A percentile compares a stretch with the other conserved stretches of the same genome.
Evolutionary conservation across 2,888 invertebrate genomes (phyloP).

Genomic region (Limnephilus lunatus): DNA sequence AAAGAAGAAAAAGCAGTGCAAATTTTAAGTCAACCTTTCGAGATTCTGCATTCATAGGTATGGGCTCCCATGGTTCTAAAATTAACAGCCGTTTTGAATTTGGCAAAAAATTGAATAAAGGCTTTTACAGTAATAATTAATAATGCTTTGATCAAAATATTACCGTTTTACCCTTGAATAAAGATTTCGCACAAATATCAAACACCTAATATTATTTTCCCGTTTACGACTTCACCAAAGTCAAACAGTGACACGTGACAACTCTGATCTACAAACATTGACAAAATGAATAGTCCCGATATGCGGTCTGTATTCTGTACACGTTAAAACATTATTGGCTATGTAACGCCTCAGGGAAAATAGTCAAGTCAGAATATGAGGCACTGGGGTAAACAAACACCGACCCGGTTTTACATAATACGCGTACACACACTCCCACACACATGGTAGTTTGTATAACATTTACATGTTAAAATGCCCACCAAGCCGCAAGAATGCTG

Average conservation of each 20-base stretch:
- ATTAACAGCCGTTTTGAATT: not conserved
- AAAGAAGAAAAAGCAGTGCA: too few species aligned
- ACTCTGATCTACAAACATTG: constrained; percentile 25
- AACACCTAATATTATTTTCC: not conserved
- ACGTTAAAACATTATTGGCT: constrained; percentile 21
- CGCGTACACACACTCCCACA: constrained; percentile 2
- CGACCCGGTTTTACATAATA: not conserved
- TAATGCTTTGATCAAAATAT: not conserved
- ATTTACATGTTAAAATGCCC: not conserved
- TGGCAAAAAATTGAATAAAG: not conserved
- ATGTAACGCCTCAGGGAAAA: not conserved
- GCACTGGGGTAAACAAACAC: constrained; percentile 50
- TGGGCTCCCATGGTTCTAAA: not conserved
- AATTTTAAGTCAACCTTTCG: too few species aligned
- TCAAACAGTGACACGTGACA: constrained; percentile 15
- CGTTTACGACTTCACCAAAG: constrained; percentile 11
- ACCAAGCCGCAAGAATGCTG: not conserved
- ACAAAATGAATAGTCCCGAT: not conserved
- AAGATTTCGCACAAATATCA: not conserved
- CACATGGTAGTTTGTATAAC: not conserved
- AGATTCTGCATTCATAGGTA: not conserved
- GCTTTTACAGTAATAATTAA: not conserved
- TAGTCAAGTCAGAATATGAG: constrained; percentile 24
- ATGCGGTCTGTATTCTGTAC: not conserved
- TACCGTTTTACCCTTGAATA: not conserved